Conservation (phyloP, 1,140 invertebrate genomes). For the Orussus abietinus region DNA sequence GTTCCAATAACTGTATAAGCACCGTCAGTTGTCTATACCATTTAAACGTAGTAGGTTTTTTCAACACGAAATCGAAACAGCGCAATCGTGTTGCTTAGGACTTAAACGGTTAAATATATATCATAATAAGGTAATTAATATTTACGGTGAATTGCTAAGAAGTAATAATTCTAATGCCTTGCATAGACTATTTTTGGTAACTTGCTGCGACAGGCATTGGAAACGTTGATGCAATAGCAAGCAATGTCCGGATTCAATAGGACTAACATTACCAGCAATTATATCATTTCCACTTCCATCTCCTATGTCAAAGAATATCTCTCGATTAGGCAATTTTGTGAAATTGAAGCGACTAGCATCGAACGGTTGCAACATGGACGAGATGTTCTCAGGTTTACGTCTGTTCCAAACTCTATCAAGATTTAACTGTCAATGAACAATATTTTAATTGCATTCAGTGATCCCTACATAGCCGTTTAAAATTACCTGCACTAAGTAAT, state of each 20-base stretch:
- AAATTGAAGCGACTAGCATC: slow-evolving; percentile 65
- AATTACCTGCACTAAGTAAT: slow-evolving; percentile 47
- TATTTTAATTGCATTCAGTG: slow-evolving; percentile 5
- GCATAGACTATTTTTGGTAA: slow-evolving; percentile 49
- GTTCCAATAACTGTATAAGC: too few relatives aligned
- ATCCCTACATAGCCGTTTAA: slow-evolving; percentile 1
- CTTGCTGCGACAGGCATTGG: slow-evolving; percentile 58
- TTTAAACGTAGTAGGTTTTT: too few relatives aligned
- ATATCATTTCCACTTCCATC: slow-evolving; percentile 37
- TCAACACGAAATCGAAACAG: too few relatives aligned
- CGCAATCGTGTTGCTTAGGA: too few relatives aligned
- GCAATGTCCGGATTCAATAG: slow-evolving; percentile 64
- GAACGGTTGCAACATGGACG: slow-evolving; percentile 59
- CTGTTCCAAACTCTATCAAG: slow-evolving; percentile 57
- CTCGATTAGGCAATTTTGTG: slow-evolving; percentile 58
- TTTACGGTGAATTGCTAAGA: slow-evolving; percentile 54
- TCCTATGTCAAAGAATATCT: slow-evolving; percentile 56
- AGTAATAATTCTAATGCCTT: slow-evolving; percentile 52
- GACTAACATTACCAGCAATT: slow-evolving; percentile 67
- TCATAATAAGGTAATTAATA: too few relatives aligned
- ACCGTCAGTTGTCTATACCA: too few relatives aligned
- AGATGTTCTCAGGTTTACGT: slow-evolving; percentile 60
- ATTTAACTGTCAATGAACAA: slow-evolving; percentile 58
- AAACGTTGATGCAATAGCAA: slow-evolving; percentile 62
- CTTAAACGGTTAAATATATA: too few relatives aligned